Evolutionary conservation across 1,140 invertebrate genomes (phyloP).

Genomic region (Polyergus mexicanus): DNA sequence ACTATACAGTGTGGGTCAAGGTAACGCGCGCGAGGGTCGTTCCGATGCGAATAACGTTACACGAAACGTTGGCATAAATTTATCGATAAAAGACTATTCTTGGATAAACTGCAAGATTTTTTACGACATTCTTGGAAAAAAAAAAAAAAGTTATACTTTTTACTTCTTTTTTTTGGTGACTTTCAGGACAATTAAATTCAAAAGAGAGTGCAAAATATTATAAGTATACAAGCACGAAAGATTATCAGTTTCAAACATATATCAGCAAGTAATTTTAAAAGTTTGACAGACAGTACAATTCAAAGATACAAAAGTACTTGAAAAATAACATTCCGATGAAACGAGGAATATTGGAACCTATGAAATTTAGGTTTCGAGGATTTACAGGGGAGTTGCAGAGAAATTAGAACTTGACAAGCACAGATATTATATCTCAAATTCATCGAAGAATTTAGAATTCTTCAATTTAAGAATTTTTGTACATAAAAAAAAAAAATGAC

Average conservation of each 20-base stretch:
- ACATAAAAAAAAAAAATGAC: not conserved
- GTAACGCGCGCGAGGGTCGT: slow-evolving; percentile 23
- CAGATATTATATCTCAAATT: not conserved
- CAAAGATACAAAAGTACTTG: not conserved
- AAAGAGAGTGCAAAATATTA: not conserved
- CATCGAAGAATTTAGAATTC: not conserved
- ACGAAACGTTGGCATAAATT: slow-evolving; percentile 54
- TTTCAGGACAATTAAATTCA: not conserved
- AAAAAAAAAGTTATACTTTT: not conserved
- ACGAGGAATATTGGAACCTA: not conserved
- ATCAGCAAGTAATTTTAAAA: not conserved
- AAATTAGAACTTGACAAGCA: not conserved
- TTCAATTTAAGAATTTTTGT: not conserved
- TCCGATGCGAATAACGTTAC: not conserved
- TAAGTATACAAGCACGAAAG: not conserved
- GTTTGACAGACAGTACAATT: not conserved
- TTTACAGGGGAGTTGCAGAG: not conserved
- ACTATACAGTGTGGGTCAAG: slow-evolving; percentile 48
- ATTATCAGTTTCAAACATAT: not conserved
- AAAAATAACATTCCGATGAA: not conserved
- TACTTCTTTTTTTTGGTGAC: not conserved
- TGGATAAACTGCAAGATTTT: not conserved
- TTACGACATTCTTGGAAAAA: not conserved
- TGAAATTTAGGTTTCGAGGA: not conserved
- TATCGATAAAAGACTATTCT: slow-evolving; percentile 38